These are phyloP conservation scores for Rhynchomys soricoides DNA, from an alignment of 2,113 vertebrate genomes.

Conservation along the genomic window DNA sequence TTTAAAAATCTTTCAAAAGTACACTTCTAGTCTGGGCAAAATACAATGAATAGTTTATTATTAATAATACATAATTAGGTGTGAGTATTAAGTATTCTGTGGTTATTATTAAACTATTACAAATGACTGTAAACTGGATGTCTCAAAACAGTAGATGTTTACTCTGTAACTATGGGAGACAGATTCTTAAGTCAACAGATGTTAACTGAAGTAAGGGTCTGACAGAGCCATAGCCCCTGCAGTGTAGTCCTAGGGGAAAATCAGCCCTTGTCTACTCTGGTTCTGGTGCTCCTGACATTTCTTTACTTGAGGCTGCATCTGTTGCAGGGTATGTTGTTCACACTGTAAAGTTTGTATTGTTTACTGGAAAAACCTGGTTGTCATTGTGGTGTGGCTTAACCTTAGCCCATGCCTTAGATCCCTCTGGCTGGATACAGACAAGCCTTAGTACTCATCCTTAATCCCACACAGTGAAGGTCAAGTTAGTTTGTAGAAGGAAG, in stretches of 20 bases:
- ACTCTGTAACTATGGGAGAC: background rate
- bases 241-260: background rate
- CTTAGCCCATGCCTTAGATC: too few species aligned
- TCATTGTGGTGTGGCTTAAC: too few species aligned
- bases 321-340: too few species aligned
- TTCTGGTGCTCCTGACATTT: background rate
- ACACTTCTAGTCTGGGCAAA: background rate
- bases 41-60: background rate
- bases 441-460: too few species aligned
- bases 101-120: background rate
- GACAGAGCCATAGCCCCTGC: background rate
- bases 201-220: background rate
- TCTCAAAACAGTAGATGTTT: background rate
- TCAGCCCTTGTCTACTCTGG: background rate
- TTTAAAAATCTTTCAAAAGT: background rate
- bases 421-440: too few species aligned
- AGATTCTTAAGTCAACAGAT: background rate
- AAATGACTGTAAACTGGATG: background rate
- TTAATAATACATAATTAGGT: background rate
- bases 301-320: background rate
- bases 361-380: too few species aligned
- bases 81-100: slow-evolving; percentile 20
- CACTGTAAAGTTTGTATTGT: too few species aligned
- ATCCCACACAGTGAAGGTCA: too few species aligned
- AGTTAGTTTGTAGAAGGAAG: too few species aligned